Percentiles rank a stretch among this genome's conserved stretches.
Evolutionary conservation across 2,888 invertebrate genomes (phyloP).

Genomic region (Parelbella ahira): DNA sequence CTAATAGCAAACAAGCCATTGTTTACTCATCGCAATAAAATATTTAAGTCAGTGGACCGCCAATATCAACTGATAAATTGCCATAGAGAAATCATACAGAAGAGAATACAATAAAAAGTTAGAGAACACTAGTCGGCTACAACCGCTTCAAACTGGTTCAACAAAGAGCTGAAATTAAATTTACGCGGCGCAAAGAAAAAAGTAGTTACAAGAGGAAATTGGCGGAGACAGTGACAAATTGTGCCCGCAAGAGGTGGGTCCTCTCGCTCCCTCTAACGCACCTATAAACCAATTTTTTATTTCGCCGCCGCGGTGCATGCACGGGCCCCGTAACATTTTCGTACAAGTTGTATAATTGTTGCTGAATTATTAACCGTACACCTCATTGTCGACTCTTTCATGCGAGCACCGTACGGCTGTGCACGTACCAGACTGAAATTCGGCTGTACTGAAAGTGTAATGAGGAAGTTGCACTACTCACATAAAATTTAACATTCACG

Average conservation of each 20-base stretch:
- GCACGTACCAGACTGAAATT: background rate
- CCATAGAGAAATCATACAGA: conserved; percentile 17
- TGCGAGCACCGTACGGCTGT: background rate
- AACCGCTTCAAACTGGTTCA: conserved; percentile 59
- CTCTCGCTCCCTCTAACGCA: conserved; percentile 44
- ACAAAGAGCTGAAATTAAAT: conserved; percentile 76
- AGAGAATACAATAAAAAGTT: conserved; percentile 23
- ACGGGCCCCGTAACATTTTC: conserved; percentile 43
- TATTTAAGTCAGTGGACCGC: conserved; percentile 7
- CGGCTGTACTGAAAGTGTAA: no score
- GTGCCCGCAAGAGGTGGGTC: conserved; percentile 62
- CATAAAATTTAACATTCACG: no score
- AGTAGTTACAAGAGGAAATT: conserved; percentile 78
- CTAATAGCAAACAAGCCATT: conserved; percentile 5
- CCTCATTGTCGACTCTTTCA: conserved; percentile 27
- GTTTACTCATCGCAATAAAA: conserved; percentile 8
- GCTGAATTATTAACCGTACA: conserved; percentile 30
- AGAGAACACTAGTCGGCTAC: conserved; percentile 40
- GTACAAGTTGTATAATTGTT: conserved; percentile 48
- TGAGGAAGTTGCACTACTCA: no score
- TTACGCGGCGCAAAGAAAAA: conserved; percentile 76
- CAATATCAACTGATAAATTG: conserved; percentile 16
- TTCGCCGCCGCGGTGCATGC: conserved; percentile 35
- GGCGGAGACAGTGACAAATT: conserved; percentile 78
- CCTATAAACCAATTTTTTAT: conserved; percentile 40